Evolutionary conservation across 2,888 invertebrate species (phyloP).

Genomic region (Hirtodrosophila alboralis): DNA sequence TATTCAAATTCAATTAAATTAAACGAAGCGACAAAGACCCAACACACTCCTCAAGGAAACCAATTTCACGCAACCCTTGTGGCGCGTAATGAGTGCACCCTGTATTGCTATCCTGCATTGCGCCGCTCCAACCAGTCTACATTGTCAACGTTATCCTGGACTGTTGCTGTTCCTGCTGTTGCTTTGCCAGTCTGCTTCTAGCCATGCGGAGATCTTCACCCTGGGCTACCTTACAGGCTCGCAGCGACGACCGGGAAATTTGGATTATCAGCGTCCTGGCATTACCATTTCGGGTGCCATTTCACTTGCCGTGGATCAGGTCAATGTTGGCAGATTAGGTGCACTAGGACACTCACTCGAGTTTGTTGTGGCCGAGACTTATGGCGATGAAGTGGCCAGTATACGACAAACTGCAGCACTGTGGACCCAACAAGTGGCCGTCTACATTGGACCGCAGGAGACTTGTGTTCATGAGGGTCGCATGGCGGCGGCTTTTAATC

Average conservation of each 20-base stretch:
- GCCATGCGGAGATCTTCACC: constrained; percentile 87
- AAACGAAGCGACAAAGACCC: constrained; percentile 32
- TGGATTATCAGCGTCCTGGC: constrained; percentile 91
- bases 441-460: constrained; percentile 93
- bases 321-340: constrained; percentile 87
- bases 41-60: constrained; percentile 5
- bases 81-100: constrained; percentile 58
- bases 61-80: constrained; percentile 15
- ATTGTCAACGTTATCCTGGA: constrained; percentile 5
- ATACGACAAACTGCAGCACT: constrained; percentile 93
- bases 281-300: constrained; percentile 91
- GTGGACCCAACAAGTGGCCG: constrained; percentile 93
- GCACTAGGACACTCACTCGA: constrained; percentile 89
- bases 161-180: constrained; percentile 38
- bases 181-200: constrained; percentile 11
- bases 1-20: constrained; percentile 47
- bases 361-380: constrained; percentile 94
- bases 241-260: constrained; percentile 90
- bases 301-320: constrained; percentile 93
- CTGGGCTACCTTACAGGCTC: constrained; percentile 95
- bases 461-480: constrained; percentile 96
- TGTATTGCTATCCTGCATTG: constrained; percentile 19
- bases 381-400: constrained; percentile 94
- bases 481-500: constrained; percentile 96
- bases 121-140: constrained; percentile 9